These are phyloP conservation scores for Ptychochromis oligacanthus DNA, from an alignment of 2,113 vertebrate species.

Conservation along the genomic window DNA sequence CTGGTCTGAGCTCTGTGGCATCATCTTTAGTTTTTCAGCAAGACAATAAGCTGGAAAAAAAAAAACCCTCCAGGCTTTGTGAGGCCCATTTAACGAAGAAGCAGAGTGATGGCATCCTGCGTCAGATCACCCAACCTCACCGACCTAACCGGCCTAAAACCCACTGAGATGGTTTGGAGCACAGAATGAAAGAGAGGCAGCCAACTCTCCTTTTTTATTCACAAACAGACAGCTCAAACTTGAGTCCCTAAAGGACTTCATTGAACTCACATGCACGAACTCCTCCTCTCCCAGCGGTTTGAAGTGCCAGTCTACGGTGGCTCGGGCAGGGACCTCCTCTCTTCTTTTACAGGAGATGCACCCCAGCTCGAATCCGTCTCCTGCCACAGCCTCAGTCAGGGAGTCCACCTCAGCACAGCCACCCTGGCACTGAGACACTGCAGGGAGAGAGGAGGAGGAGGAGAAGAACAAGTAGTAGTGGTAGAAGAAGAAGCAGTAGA, in stretches of 20 bases:
- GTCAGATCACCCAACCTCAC: not conserved
- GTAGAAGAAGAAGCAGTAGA: not conserved
- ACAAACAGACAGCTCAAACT: not conserved
- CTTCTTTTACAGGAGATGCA: conserved; percentile 92
- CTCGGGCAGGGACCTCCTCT: conserved; percentile 81
- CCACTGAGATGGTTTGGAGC: not conserved
- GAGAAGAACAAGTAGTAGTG: not conserved
- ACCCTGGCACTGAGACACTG: conserved; percentile 74
- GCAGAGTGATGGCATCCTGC: not conserved
- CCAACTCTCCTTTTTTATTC: no score
- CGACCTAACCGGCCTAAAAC: no score
- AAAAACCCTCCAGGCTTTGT: no score
- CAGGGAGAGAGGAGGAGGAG: not conserved
- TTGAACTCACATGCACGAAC: conserved; percentile 75
- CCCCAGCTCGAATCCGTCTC: conserved; percentile 81
- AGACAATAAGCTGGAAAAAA: no score
- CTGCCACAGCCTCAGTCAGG: conserved; percentile 83
- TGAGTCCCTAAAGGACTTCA: not conserved
- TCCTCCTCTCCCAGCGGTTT: conserved; percentile 73
- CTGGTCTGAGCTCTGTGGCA: no score
- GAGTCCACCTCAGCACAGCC: conserved; percentile 91
- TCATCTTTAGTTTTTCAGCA: no score
- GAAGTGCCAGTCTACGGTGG: conserved; percentile 87
- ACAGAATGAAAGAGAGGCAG: not conserved
- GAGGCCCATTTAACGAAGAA: no score